Percentiles rank a stretch among this genome's conserved stretches.
These are phyloP conservation scores for Tetanocera ferruginea DNA, from an alignment of 2,888 invertebrate genomes.

Conservation along the genomic window DNA sequence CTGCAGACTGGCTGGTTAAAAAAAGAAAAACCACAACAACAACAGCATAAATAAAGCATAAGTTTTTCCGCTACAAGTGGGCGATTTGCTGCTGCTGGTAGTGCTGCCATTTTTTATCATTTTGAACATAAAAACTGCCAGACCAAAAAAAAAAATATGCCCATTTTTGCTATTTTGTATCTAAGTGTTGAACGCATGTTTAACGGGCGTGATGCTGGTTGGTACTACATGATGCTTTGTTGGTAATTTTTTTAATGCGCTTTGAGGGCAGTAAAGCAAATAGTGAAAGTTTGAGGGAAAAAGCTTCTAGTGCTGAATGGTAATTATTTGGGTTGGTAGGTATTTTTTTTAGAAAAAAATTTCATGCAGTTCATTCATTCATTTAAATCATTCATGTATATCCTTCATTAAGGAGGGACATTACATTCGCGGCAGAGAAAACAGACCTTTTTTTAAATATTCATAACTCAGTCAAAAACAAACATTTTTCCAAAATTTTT, in stretches of 20 bases:
- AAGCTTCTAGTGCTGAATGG: background rate
- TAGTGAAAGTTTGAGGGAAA: too few relatives aligned
- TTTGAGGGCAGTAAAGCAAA: background rate
- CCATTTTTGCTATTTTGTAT: background rate
- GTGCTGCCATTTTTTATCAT: slow-evolving; percentile 41
- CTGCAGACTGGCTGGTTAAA: background rate
- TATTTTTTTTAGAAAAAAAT: background rate
- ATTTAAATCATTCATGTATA: too few relatives aligned
- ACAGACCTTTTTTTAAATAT: too few relatives aligned
- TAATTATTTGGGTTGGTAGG: background rate
- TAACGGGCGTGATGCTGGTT: slow-evolving; percentile 18
- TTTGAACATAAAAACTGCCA: background rate
- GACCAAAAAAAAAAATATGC: background rate
- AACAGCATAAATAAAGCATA: slow-evolving; percentile 43
- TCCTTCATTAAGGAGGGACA: too few relatives aligned
- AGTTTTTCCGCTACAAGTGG: slow-evolving; percentile 33
- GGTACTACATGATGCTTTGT: background rate
- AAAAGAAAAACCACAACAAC: slow-evolving; percentile 3
- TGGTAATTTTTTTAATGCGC: background rate
- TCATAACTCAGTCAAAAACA: too few relatives aligned
- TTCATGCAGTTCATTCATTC: too few relatives aligned
- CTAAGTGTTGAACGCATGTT: slow-evolving; percentile 1
- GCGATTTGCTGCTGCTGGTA: slow-evolving; percentile 6
- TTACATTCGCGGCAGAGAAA: too few relatives aligned
- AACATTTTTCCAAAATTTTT: too few relatives aligned